Conservation (phyloP, 2,888 invertebrate species). For the Erebia epiphron region DNA sequence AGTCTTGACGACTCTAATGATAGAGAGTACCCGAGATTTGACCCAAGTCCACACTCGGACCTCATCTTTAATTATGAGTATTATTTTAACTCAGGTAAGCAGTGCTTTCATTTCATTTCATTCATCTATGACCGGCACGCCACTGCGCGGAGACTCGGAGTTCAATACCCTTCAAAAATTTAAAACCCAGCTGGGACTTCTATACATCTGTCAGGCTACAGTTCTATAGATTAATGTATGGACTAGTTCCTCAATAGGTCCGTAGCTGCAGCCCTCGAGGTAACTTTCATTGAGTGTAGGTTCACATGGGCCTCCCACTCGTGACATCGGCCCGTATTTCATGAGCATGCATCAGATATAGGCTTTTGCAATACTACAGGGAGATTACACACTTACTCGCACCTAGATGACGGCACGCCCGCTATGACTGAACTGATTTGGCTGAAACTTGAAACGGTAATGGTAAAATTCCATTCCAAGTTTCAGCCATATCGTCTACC, state of each 20-base stretch:
- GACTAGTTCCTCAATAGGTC: slow-evolving; percentile 29
- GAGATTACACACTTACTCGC: slow-evolving; percentile 27
- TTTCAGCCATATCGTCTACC: too few relatives aligned
- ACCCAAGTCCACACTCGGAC: too few relatives aligned
- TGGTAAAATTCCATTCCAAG: too few relatives aligned
- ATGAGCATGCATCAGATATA: slow-evolving; percentile 64
- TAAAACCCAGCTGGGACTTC: background rate
- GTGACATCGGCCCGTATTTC: slow-evolving; percentile 53
- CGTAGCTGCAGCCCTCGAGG: slow-evolving; percentile 35
- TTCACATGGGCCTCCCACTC: slow-evolving; percentile 46
- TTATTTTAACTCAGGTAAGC: too few relatives aligned
- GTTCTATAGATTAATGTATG: slow-evolving; percentile 6
- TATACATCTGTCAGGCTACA: background rate
- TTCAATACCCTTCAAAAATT: background rate
- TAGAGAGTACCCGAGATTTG: too few relatives aligned
- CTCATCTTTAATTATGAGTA: too few relatives aligned
- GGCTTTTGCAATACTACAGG: slow-evolving; percentile 46
- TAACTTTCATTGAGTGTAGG: slow-evolving; percentile 36
- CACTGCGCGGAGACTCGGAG: background rate
- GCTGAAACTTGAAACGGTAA: too few relatives aligned
- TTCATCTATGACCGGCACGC: too few relatives aligned
- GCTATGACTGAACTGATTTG: too few relatives aligned
- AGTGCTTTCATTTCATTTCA: too few relatives aligned
- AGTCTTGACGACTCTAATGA: too few relatives aligned
- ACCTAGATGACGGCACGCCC: background rate